These are phyloP conservation scores for Nasonovia ribisnigri DNA, from an alignment of 2,888 invertebrate species.

Conservation along the genomic window DNA sequence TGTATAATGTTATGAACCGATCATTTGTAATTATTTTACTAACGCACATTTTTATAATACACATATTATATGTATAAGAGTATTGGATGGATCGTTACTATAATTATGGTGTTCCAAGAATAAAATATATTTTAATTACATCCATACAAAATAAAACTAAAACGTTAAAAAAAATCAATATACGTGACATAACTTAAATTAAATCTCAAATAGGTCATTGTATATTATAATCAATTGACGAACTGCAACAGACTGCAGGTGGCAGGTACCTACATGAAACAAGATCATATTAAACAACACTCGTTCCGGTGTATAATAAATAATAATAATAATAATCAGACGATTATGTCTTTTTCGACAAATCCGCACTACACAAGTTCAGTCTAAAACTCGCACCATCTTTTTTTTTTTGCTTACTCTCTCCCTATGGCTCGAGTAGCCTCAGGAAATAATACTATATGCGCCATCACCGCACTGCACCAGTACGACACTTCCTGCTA, in stretches of 20 bases:
- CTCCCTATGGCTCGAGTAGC: background rate
- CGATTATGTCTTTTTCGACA: background rate
- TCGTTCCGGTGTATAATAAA: background rate
- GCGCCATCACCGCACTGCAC: slow-evolving; percentile 44
- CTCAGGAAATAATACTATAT: slow-evolving; percentile 13
- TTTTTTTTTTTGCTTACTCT: background rate
- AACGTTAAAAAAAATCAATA: background rate
- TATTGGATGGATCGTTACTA: background rate
- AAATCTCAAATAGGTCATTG: background rate
- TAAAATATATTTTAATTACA: slow-evolving; percentile 30
- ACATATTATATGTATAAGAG: background rate
- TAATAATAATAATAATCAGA: background rate
- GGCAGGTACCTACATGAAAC: background rate
- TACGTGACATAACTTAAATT: background rate
- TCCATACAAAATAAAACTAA: background rate
- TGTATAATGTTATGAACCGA: background rate
- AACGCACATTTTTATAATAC: background rate
- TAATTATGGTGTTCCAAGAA: slow-evolving; percentile 22
- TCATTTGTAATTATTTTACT: background rate
- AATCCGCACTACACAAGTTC: background rate
- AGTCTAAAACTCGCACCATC: background rate
- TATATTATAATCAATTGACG: background rate
- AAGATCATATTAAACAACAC: too few relatives aligned
- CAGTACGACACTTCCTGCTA: slow-evolving; percentile 41
- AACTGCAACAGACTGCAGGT: background rate